Conservation (phyloP, 2,113 vertebrate genomes). For the Stictonetta naevosa region DNA sequence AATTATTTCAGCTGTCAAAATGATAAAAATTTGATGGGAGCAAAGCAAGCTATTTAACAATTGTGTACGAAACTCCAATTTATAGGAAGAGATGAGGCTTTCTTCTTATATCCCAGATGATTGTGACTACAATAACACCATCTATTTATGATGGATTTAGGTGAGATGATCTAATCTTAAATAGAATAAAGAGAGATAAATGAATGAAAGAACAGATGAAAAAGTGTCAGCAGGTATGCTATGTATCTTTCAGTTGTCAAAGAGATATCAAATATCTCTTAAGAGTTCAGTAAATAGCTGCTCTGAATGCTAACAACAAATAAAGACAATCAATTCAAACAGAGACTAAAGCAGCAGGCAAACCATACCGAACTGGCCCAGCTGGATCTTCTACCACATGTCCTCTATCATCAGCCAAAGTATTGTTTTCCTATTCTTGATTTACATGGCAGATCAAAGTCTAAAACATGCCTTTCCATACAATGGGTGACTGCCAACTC, state of each 20-base stretch:
- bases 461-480: not conserved
- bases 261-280: not conserved
- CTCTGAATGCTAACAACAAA: not conserved
- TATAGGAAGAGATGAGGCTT: not conserved
- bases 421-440: not conserved
- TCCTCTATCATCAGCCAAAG: not conserved
- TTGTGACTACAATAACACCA: not conserved
- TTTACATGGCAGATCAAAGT: not conserved
- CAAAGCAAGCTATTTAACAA: constrained; percentile 19
- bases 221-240: not conserved
- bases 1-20: constrained; percentile 38
- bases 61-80: not conserved
- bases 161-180: not conserved
- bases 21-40: not conserved
- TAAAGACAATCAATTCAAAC: not conserved
- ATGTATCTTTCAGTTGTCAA: not conserved
- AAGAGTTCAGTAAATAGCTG: not conserved
- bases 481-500: not conserved
- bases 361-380: not conserved
- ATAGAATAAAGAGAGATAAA: constrained; percentile 1
- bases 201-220: not conserved
- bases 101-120: not conserved
- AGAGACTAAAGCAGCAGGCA: not conserved
- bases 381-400: not conserved
- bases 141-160: not conserved